Conservation (phyloP, 2,797 vertebrate species). For the Neomorphus geoffroyi region DNA sequence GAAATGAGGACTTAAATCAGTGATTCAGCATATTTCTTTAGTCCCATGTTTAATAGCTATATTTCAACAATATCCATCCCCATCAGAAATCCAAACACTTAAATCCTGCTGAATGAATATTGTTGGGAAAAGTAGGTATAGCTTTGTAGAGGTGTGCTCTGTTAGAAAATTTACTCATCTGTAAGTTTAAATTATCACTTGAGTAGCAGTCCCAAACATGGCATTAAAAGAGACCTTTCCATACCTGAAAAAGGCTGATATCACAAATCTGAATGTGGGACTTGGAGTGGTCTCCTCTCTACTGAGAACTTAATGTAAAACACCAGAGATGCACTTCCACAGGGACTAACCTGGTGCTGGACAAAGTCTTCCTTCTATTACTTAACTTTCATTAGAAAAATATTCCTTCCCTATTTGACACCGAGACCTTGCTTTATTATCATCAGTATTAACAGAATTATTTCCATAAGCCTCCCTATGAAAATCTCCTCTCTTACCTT, state of each 20-base stretch:
- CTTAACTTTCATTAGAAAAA: neutral
- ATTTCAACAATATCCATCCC: neutral
- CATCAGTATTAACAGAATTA: neutral
- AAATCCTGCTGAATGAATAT: too few relatives aligned
- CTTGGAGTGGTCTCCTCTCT: neutral
- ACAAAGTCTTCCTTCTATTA: neutral
- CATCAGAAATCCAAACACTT: neutral
- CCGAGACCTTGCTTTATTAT: neutral
- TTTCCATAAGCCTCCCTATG: neutral
- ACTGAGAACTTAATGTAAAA: neutral
- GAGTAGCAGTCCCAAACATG: neutral
- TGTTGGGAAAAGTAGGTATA: too few relatives aligned
- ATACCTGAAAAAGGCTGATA: neutral
- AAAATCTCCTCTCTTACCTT: neutral
- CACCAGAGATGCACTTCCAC: neutral
- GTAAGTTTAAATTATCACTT: neutral
- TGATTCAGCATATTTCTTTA: neutral
- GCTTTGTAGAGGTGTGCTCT: too few relatives aligned
- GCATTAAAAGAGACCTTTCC: neutral
- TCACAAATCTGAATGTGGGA: neutral
- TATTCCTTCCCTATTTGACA: neutral
- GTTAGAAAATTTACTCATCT: too few relatives aligned
- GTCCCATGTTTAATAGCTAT: neutral
- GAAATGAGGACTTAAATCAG: neutral
- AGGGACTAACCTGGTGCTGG: neutral